Evolutionary conservation across 2,888 invertebrate genomes (phyloP).

Genomic region (Timema cristinae): DNA sequence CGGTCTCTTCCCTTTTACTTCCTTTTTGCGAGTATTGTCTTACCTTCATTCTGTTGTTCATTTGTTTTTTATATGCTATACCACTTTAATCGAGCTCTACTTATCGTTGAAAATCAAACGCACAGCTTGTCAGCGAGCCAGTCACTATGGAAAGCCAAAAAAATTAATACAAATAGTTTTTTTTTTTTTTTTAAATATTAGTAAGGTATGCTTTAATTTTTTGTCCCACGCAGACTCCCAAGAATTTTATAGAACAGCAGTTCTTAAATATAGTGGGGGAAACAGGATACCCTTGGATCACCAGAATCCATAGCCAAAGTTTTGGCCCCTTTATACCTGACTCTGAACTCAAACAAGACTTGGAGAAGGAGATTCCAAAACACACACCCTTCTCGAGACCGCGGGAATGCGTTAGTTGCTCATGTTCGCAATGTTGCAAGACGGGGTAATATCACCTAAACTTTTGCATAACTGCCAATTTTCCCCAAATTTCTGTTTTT

Average conservation of each 20-base stretch:
- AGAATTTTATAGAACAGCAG: conserved; percentile 67
- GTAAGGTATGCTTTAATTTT: too few relatives aligned
- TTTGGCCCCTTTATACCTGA: conserved; percentile 68
- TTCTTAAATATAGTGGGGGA: conserved; percentile 75
- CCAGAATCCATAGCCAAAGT: conserved; percentile 65
- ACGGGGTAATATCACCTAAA: conserved; percentile 48
- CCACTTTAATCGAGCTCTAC: too few relatives aligned
- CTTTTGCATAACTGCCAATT: too few relatives aligned
- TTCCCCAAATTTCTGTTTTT: too few relatives aligned
- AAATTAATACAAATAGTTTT: too few relatives aligned
- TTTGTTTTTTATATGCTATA: too few relatives aligned
- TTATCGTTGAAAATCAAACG: neutral
- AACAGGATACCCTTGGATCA: conserved; percentile 78
- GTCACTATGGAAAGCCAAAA: too few relatives aligned
- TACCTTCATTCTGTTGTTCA: too few relatives aligned
- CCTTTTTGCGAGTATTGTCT: too few relatives aligned
- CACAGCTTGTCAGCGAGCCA: neutral
- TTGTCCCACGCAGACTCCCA: conserved; percentile 53
- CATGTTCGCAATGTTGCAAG: conserved; percentile 50
- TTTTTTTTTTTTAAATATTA: too few relatives aligned
- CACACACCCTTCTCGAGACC: conserved; percentile 50
- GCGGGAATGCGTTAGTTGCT: conserved; percentile 65
- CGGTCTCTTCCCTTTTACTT: too few relatives aligned
- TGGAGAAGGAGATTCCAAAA: conserved; percentile 54
- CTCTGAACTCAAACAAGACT: conserved; percentile 54